phyloP scores from a whole-genome alignment of 2,888 invertebrate genomes.

The Agrochola litura region DNA sequence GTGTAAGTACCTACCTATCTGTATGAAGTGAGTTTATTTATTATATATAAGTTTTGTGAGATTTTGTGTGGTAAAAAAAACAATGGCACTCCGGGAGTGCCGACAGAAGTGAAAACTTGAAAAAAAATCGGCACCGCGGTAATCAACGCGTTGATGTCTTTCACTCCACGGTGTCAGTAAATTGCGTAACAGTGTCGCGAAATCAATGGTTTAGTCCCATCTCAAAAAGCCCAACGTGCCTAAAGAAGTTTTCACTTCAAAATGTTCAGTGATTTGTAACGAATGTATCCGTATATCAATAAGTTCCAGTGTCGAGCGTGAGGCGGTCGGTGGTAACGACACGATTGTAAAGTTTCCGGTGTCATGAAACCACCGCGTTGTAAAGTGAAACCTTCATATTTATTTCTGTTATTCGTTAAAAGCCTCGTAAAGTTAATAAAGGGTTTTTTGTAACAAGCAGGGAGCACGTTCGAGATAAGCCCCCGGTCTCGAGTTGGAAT shows the following conservation, averaged over 20 bases:
- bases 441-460: slow-evolving; percentile 87
- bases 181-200: no score
- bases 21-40: not conserved
- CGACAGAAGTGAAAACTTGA: no score
- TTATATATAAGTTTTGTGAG: slow-evolving; percentile 11
- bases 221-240: no score
- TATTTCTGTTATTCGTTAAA: slow-evolving; percentile 90
- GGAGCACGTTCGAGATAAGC: slow-evolving; percentile 88
- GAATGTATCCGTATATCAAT: slow-evolving; percentile 49
- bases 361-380: slow-evolving; percentile 81
- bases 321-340: slow-evolving; percentile 66
- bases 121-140: no score
- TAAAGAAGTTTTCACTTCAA: no score
- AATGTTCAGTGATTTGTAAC: slow-evolving; percentile 13
- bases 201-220: no score
- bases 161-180: no score
- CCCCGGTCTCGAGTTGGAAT: slow-evolving; percentile 85
- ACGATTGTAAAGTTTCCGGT: slow-evolving; percentile 80
- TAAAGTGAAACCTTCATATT: slow-evolving; percentile 86
- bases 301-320: slow-evolving; percentile 58
- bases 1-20: not conserved
- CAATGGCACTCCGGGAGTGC: no score
- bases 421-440: slow-evolving; percentile 89
- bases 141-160: no score
- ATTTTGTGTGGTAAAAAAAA: no score